Conservation (phyloP, 1,140 invertebrate genomes). For the Acromyrmex charruanus region DNA sequence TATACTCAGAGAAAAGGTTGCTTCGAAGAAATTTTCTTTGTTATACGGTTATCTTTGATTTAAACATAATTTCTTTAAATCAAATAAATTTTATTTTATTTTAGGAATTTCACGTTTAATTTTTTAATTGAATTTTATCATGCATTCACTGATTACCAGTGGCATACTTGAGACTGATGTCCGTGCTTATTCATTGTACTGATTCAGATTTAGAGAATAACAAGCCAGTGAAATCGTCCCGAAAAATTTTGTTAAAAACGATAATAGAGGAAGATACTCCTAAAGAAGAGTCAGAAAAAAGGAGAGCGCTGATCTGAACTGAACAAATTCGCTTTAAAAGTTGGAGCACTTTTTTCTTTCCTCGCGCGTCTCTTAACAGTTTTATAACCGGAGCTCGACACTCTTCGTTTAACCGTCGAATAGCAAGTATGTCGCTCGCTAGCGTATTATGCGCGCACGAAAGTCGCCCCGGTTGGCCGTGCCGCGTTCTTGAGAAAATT, state of each 20-base stretch:
- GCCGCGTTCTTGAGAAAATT: conserved; percentile 69
- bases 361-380: conserved; percentile 58
- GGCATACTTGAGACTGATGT: no score
- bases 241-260: conserved; percentile 40
- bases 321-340: conserved; percentile 69
- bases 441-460: conserved; percentile 55
- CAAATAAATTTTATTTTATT: no score
- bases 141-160: no score
- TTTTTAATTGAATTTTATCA: no score
- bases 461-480: conserved; percentile 43
- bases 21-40: no score
- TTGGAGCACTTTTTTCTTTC: conserved; percentile 49
- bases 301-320: conserved; percentile 19
- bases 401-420: conserved; percentile 54
- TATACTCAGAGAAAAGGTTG: no score
- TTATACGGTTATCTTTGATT: no score
- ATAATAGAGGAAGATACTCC: background rate
- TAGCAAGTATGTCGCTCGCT: conserved; percentile 45
- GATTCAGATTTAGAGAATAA: background rate
- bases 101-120: no score
- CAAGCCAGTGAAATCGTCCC: conserved; percentile 17
- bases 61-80: no score
- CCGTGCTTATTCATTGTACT: no score
- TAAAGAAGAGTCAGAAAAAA: conserved; percentile 19
- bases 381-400: conserved; percentile 62